Base-by-base conservation (phyloP, 2,113 vertebrate species). In the Lamprotornis superbus region DNA sequence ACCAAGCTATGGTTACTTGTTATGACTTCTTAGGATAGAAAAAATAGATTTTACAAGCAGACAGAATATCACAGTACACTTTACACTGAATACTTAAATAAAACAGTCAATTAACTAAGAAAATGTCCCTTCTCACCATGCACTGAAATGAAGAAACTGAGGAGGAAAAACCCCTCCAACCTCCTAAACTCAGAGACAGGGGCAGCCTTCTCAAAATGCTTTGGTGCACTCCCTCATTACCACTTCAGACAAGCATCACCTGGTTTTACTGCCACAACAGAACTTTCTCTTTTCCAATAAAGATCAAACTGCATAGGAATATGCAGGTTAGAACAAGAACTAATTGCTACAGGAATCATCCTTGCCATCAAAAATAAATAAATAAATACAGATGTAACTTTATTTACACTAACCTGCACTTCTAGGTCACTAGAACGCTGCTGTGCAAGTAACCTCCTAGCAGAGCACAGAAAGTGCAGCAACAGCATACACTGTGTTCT, bases 401-500 rank as follows among this genome's bases (percentile, higher is more conserved):
- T 71, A 94, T 80, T 94, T 82, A 89, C 89, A 92, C 86, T 64
- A 91, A 92, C 83, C 76, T 91, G 89, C 93, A 91, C 80, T 95
- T 95, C 94, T 94, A 94, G 91, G 93, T 95, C 94, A 95, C 81
- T 89, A 77, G 94, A 91, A 75, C 73, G 21, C 17, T 63, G 76
- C 9, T 84, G 56, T 40, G 22, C 74, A 67, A 83, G 83, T 64
- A 92, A 94, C 44, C 69, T 92, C 91, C 35, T 0, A 90, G 82
- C 67, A 75, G 46, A 83, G 67, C 63, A 92, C 63, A 64, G 49
- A 4, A 52, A 61, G 39, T n/a, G 1, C 35, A 68, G 70, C 10
- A 63, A 75, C 37, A 69, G 42, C 73, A 65, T 3, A 18, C 28
- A 4, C 39, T 73, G 44, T 44, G 37, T 2, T 87, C 50, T 87